A percentile compares a stretch with the other conserved stretches of the same genome.
These are phyloP conservation scores for Oncorhynchus masou DNA, from an alignment of 2,113 vertebrate genomes.

Conservation along the genomic window DNA sequence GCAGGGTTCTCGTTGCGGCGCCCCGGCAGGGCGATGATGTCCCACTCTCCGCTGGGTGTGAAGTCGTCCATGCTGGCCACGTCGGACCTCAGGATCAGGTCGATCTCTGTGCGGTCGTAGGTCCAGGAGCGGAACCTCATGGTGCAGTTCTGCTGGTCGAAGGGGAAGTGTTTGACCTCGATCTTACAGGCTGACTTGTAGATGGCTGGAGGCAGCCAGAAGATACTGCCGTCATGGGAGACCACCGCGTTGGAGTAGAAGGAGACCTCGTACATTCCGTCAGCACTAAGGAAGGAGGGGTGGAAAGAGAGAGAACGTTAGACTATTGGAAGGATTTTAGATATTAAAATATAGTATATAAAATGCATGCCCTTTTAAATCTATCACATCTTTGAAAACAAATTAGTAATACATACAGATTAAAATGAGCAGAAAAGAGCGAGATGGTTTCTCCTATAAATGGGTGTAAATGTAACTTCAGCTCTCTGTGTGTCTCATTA, in stretches of 20 bases:
- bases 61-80: conserved; percentile 95
- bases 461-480: conserved; percentile 1
- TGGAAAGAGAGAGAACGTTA: conserved; percentile 12
- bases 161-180: conserved; percentile 95
- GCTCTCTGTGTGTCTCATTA: conserved; percentile 24
- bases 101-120: conserved; percentile 91
- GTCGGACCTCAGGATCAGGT: conserved; percentile 87
- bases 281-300: conserved; percentile 74
- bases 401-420: background rate
- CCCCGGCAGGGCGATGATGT: conserved; percentile 89
- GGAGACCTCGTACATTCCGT: conserved; percentile 96
- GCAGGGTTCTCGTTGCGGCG: conserved; percentile 89
- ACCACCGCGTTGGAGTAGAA: conserved; percentile 97
- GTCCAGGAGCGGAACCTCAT: conserved; percentile 97
- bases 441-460: background rate
- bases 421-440: background rate
- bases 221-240: conserved; percentile 93
- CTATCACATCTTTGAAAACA: no score
- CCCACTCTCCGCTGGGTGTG: conserved; percentile 94
- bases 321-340: background rate
- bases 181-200: conserved; percentile 97
- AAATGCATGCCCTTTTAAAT: no score
- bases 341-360: no score
- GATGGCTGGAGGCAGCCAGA: conserved; percentile 95
- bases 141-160: conserved; percentile 97